phyloP scores from a whole-genome alignment of 2,888 invertebrate species.

The Drosophila heteroneura region DNA sequence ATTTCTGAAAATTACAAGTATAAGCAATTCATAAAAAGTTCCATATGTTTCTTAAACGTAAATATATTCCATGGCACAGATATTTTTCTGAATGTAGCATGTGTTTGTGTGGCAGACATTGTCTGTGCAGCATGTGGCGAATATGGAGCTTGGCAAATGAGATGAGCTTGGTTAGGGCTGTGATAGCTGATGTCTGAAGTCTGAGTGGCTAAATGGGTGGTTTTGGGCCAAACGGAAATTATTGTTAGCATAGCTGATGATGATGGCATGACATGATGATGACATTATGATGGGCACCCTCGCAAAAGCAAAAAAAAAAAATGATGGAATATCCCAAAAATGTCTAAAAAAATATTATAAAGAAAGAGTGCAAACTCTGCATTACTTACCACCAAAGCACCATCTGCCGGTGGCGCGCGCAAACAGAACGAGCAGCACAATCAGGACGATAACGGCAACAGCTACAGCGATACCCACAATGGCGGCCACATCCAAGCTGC shows the following conservation, averaged over 20 bases:
- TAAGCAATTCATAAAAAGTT: neutral
- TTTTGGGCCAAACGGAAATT: slow-evolving; percentile 63
- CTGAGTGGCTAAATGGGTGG: slow-evolving; percentile 14
- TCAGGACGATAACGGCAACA: slow-evolving; percentile 89
- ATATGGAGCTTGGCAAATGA: slow-evolving; percentile 37
- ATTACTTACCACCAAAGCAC: slow-evolving; percentile 93
- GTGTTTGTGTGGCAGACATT: slow-evolving; percentile 34
- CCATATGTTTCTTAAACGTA: neutral
- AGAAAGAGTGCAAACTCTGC: neutral
- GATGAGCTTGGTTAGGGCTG: slow-evolving; percentile 25
- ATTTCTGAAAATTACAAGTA: neutral
- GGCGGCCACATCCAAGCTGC: slow-evolving; percentile 90
- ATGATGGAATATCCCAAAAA: slow-evolving; percentile 7
- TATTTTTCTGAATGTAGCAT: slow-evolving; percentile 19
- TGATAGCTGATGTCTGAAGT: slow-evolving; percentile 12
- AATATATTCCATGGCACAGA: neutral
- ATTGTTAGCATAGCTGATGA: slow-evolving; percentile 79
- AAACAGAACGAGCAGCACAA: slow-evolving; percentile 89
- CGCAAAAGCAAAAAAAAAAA: slow-evolving; percentile 50
- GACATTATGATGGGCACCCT: slow-evolving; percentile 59
- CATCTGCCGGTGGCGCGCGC: slow-evolving; percentile 93
- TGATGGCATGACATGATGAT: slow-evolving; percentile 55
- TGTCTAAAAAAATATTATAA: neutral
- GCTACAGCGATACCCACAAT: slow-evolving; percentile 91
- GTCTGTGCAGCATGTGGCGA: slow-evolving; percentile 47